Evolutionary conservation across 2,888 invertebrate genomes (phyloP), one percentile per base, ranked within the genome.

Genomic region (Trachelus iudaicus): DNA sequence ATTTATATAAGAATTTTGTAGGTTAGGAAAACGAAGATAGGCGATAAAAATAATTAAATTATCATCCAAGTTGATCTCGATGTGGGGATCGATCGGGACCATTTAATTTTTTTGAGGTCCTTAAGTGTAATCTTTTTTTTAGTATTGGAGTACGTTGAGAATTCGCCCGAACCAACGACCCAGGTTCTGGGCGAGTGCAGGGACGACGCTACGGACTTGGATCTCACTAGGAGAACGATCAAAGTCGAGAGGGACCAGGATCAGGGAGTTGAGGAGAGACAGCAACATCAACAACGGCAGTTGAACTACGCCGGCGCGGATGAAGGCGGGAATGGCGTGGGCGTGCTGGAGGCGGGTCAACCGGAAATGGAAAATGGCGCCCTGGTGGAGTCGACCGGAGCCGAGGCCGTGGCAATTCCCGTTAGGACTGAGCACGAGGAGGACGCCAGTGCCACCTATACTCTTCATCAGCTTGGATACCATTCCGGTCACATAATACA

Each of bases 301-400:
- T 75, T 83, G 78, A 81, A 81, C 69, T 88, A 87, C 80, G 82
- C 84, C 73, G 82, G 81, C 81, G 83, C 79, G 73, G 88, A 85
- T 69, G 88, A 88, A 85, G 88, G 89, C 82, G 90, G 88, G 87
- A 89, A 90, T 81, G 82, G 80, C 81, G 89, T 90, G 88, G 90
- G 90, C 90, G 90, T 90, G 86, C 87, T 90, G 85, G 89, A 90
- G 90, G 90, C 90, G 90, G 90, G 87, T 85, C 90, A 85, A 79
- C 87, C 86, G 87, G 89, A 90, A 88, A 88, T 87, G 83, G 89
- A 90, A 90, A 90, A 90, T 90, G 90, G 90, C 90, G 90, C 83
- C 82, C 82, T 89, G 78, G 85, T 85, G n/a, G 88, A 87, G 80
- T 75, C 87, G 76, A 84, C 81, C 73, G 81, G 77, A 40, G 78